Evolutionary conservation across 2,797 vertebrate species (phyloP).

Genomic region (Lepilemur septentrionalis): DNA sequence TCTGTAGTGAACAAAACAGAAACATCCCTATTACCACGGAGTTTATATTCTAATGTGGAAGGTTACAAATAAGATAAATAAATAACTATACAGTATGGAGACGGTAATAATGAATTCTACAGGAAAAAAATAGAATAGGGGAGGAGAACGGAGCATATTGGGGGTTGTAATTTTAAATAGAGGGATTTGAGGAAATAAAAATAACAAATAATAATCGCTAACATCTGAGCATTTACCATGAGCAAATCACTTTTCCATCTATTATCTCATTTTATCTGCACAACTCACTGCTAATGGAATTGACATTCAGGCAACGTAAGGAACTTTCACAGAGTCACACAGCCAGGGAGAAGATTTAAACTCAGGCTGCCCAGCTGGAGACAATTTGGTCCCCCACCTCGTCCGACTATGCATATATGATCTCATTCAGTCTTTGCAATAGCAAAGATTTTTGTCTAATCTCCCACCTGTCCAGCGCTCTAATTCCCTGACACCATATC

Average conservation of each 20-base stretch:
- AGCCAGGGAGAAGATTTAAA: neutral
- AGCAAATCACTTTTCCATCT: neutral
- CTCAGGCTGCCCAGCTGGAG: too few species aligned
- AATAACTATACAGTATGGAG: neutral
- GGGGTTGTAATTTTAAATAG: neutral
- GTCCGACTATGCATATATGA: fast-evolving
- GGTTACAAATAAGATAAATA: neutral
- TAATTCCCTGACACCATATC: fast-evolving
- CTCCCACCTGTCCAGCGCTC: neutral
- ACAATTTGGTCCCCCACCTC: neutral
- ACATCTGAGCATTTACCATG: neutral
- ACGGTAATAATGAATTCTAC: neutral
- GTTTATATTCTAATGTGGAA: neutral
- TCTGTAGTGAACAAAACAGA: neutral
- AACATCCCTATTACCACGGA: neutral
- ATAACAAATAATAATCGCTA: neutral
- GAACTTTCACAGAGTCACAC: neutral
- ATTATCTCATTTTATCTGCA: neutral
- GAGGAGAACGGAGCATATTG: neutral
- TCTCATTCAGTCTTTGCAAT: neutral
- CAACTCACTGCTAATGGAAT: neutral
- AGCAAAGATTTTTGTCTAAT: neutral
- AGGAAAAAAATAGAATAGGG: neutral
- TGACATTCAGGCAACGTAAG: neutral
- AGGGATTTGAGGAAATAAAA: neutral